Base-by-base conservation (phyloP, 2,113 vertebrate genomes). In the Cynopterus brachyotis region DNA sequence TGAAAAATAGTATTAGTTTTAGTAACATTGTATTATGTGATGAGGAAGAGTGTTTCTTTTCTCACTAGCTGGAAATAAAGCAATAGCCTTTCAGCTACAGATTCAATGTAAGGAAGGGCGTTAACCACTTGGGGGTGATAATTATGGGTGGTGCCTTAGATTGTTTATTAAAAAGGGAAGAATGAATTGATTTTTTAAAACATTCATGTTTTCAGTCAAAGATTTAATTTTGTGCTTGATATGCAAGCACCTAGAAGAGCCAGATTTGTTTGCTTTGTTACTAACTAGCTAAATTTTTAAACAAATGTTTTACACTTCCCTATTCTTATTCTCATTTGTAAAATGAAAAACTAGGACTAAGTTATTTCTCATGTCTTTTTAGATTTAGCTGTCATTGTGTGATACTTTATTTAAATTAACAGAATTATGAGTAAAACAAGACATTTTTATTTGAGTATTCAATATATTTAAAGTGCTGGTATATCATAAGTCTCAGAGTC, bases 171-270 rank as follows among this genome's bases (percentile, higher is more conserved):
- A 97, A 81, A 81, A 72, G 53, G 40, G 15, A 97, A 85, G 69
- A 91, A 96, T 92, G 53, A 95, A 78, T 35, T 79, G 89, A 75
- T 66, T 92, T 97, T 96, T 96, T 79, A 83, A 95, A 97, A 67
- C 79, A 92, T 84, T 89, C 83, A 55, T 81, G 20, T 82, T 93
- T 96, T 95, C 86, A 94, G 89, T 97, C 88, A 96, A 70, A 94
- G 80, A 93, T 89, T 96, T 94, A 55, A 91, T 85, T 93, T 87
- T 95, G 64, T 64, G 28, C 30, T 76, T 83, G 45, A 75, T 24
- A 93, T 15, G 6, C 45, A 96, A 96, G 66, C 17, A 81, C 50
- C 35, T 92, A 62, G 45, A 94, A 94, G 66, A 28, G 19, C 47
- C 42, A 81, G 76, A 30, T 95, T 87, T 91, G 67, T 95, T 94